phyloP scores from a whole-genome alignment of 2,888 invertebrate species.

The Agrilus cyanescens region DNA sequence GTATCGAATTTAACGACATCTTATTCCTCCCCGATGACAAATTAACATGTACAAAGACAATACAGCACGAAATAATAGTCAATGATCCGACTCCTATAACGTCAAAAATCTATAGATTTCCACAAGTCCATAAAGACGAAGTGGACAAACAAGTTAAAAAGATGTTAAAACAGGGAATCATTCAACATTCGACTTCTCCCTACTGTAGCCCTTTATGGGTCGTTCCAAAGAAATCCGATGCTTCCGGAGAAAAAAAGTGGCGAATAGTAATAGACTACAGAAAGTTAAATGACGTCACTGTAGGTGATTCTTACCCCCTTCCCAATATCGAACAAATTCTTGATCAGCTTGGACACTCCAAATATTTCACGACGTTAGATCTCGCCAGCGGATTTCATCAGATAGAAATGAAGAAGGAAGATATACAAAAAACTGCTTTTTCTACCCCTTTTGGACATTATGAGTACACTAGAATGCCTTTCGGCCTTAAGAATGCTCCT shows the following conservation, averaged over 20 bases:
- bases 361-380: too few species aligned
- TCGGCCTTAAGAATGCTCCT: too few species aligned
- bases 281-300: too few species aligned
- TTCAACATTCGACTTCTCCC: neutral
- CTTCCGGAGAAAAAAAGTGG: neutral
- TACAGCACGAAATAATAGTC: conserved; percentile 1
- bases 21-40: neutral
- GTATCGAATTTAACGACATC: conserved; percentile 4
- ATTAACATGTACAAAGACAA: neutral
- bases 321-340: too few species aligned
- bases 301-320: too few species aligned
- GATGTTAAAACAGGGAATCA: conserved; percentile 3
- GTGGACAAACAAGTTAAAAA: conserved; percentile 3
- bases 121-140: conserved; percentile 3
- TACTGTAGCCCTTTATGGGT: conserved; percentile 4
- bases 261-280: too few species aligned
- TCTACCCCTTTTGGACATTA: too few species aligned
- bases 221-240: conserved; percentile 3
- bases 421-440: too few species aligned
- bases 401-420: too few species aligned
- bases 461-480: too few species aligned
- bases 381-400: too few species aligned
- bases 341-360: too few species aligned
- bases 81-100: neutral
- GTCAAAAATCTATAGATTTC: conserved; percentile 4